Base-by-base conservation (phyloP, 2,113 vertebrate species). In the Paramisgurnus dabryanus region DNA sequence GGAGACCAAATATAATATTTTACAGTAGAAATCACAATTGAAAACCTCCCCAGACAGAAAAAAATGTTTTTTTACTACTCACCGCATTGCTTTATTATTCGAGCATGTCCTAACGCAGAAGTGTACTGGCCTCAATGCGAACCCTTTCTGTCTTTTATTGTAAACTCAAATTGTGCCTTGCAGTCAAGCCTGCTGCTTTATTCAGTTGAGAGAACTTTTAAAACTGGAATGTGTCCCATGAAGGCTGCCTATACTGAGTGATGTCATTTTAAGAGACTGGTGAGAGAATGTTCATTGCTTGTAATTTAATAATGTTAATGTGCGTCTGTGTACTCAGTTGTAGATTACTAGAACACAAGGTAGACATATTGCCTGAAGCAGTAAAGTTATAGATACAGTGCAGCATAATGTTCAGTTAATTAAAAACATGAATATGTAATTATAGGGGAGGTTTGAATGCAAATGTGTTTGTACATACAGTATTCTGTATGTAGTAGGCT, bases 31-130 rank as follows among this genome's bases (percentile, higher is more conserved):
- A 22, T 47, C 45, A 8, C 45, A 47, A 47, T 47, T 47, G 45
- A 47, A 47, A 10, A 47, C 10, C 7, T 47, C 9, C 9, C 45
- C 27, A 34, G 27, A 34, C 27, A 34, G 27, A 47, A 57, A 5
- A 5, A 15, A 7, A 49, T 13, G 27, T 60, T 41, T 41, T n/a
- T 15, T 0, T 57, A 1, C 15, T 8, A 55, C 8, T 40, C 15
- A 4, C 15, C 63, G 6, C n/a, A 17, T 63, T 61, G 7, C 9
- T 63, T 47, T 18, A 61, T 0, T 10, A 34, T 45, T n/a, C 47
- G 57, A 10, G 72, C 45, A 61, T 75, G 72, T 34, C 57, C 70
- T 60, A 34, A 57, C 47, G 57, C 58, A 63, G 72, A 63, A 47
- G 41, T 63, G 10, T 10, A 61, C n/a, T 45, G 57, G 41, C 18